Evolutionary conservation across 2,888 invertebrate genomes (phyloP).

Genomic region (Subacronicta megacephala): DNA sequence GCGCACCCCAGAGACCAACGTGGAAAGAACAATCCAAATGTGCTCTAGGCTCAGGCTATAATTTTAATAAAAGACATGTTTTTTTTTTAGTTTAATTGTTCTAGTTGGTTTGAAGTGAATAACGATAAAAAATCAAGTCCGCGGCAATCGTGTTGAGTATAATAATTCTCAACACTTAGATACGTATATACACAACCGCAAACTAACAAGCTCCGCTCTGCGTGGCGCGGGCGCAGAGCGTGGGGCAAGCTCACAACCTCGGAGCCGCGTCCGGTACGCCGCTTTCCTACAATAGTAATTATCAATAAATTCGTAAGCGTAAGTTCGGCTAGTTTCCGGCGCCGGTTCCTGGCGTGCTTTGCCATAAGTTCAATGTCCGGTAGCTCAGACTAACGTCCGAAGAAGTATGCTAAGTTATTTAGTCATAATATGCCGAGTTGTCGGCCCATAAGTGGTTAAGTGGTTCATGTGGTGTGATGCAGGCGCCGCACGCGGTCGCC

Average conservation of each 20-base stretch:
- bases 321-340: conserved; percentile 11
- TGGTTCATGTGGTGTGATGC: conserved; percentile 2
- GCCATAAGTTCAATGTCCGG: conserved; percentile 5
- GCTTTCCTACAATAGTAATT: conserved; percentile 24
- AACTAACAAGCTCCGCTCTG: conserved; percentile 11
- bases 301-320: conserved; percentile 61
- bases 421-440: conserved; percentile 3
- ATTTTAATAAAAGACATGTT: background rate
- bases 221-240: conserved; percentile 3
- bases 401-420: conserved; percentile 4
- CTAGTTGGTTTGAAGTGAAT: background rate
- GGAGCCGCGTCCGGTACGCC: conserved; percentile 10
- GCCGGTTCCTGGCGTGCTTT: conserved; percentile 7
- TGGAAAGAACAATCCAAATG: background rate
- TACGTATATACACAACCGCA: conserved; percentile 37
- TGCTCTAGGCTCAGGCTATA: background rate
- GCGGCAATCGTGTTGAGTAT: conserved; percentile 4
- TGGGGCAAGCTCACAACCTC: conserved; percentile 8
- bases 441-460: conserved; percentile 6
- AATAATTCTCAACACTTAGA: background rate
- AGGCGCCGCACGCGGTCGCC: background rate
- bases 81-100: conserved; percentile 3
- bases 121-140: conserved; percentile 14
- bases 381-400: conserved; percentile 7
- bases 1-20: background rate